A percentile compares a stretch with the other conserved stretches of the same genome.
These are phyloP conservation scores for Brachyptera risi DNA, from an alignment of 2,888 invertebrate genomes.

Conservation along the genomic window DNA sequence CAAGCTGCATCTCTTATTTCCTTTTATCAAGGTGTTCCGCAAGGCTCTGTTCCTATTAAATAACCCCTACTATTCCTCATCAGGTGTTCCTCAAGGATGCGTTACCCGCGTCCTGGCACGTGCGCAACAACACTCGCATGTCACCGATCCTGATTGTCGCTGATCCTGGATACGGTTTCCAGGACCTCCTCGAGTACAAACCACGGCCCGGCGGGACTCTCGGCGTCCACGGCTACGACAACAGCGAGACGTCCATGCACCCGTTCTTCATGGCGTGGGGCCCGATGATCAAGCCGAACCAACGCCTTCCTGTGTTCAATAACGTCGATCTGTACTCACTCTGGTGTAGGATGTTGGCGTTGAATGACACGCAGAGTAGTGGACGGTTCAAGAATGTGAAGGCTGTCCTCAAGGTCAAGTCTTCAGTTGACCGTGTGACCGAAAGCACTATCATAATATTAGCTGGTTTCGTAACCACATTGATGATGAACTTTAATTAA, in stretches of 20 bases:
- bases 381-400: constrained; percentile 48
- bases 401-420: no score
- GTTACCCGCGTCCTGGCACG: neutral
- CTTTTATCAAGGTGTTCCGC: no score
- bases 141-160: neutral
- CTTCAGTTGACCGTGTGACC: no score
- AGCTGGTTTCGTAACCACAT: no score
- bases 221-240: constrained; percentile 70
- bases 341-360: constrained; percentile 55
- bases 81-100: constrained; percentile 8
- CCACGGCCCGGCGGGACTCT: constrained; percentile 38
- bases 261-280: constrained; percentile 68
- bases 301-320: constrained; percentile 53
- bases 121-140: neutral
- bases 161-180: constrained; percentile 3
- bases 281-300: constrained; percentile 54
- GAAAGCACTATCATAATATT: no score
- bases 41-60: no score
- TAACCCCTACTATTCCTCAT: neutral
- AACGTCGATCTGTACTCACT: constrained; percentile 63
- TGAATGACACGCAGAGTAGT: constrained; percentile 50
- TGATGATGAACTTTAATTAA: no score
- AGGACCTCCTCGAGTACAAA: neutral
- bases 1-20: no score
- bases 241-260: constrained; percentile 54